These are phyloP conservation scores for Mus caroli DNA, from an alignment of 2,797 vertebrate genomes.

Conservation along the genomic window DNA sequence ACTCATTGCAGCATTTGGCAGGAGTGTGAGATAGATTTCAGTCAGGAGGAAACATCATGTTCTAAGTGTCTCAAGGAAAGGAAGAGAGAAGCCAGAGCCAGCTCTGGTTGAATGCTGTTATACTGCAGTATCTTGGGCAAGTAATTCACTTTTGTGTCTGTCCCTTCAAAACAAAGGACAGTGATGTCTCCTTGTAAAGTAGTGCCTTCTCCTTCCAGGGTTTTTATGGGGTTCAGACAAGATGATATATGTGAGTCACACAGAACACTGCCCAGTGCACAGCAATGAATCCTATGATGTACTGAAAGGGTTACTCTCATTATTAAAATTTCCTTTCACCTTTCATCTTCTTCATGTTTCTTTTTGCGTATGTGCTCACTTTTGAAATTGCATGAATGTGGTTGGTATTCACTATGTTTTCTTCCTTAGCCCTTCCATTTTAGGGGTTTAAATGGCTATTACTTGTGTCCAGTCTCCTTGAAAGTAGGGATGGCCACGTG, in stretches of 20 bases:
- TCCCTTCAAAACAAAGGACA: neutral
- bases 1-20: neutral
- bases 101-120: neutral
- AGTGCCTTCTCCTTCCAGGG: neutral
- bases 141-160: neutral
- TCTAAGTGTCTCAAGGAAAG: neutral
- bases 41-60: neutral
- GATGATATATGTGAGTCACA: neutral
- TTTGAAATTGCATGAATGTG: neutral
- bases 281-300: neutral
- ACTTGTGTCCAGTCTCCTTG: neutral
- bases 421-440: neutral
- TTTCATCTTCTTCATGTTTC: neutral
- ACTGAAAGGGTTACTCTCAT: neutral
- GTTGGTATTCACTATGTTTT: neutral
- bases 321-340: neutral
- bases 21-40: neutral
- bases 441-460: neutral
- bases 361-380: neutral
- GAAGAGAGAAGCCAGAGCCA: neutral
- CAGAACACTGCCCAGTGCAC: neutral
- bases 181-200: neutral
- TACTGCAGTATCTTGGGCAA: neutral
- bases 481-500: rapidly evolving
- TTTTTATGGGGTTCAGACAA: neutral